Conservation (phyloP, 1,140 invertebrate genomes). For the Hyphantria cunea region DNA sequence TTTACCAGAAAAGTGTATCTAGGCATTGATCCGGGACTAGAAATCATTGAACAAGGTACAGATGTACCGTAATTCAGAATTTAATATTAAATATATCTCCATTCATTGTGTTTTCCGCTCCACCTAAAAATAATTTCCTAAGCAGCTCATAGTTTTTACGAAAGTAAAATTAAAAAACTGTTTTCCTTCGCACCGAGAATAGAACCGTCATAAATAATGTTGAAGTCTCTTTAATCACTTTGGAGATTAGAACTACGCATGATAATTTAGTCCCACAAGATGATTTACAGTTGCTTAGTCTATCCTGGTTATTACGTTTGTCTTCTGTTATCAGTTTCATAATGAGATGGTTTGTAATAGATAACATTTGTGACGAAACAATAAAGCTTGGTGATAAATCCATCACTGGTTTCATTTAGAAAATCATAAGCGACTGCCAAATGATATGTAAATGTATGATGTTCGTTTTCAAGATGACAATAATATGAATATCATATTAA, state of each 20-base stretch:
- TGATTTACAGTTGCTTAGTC: constrained; percentile 16
- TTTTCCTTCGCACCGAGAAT: too few relatives aligned
- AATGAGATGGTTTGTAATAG: constrained; percentile 4
- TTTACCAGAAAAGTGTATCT: too few relatives aligned
- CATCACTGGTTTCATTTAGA: constrained; percentile 15
- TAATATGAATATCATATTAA: neutral
- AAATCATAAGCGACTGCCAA: constrained; percentile 16
- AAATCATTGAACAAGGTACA: too few relatives aligned
- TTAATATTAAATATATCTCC: too few relatives aligned
- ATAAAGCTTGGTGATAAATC: constrained; percentile 13
- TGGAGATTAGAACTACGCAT: constrained; percentile 5
- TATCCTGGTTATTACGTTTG: neutral
- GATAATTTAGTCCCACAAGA: neutral
- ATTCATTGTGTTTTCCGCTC: too few relatives aligned
- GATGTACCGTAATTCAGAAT: too few relatives aligned
- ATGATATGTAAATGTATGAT: neutral
- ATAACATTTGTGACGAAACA: constrained; percentile 9
- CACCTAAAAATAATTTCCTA: too few relatives aligned
- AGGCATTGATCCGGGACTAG: too few relatives aligned
- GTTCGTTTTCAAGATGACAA: neutral
- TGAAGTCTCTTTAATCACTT: constrained; percentile 11
- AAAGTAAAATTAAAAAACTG: too few relatives aligned
- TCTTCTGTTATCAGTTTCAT: constrained; percentile 10
- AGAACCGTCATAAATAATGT: neutral
- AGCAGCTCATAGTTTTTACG: too few relatives aligned